Conservation (phyloP, 2,888 invertebrate species). For the Glaucopsyche alexis region DNA sequence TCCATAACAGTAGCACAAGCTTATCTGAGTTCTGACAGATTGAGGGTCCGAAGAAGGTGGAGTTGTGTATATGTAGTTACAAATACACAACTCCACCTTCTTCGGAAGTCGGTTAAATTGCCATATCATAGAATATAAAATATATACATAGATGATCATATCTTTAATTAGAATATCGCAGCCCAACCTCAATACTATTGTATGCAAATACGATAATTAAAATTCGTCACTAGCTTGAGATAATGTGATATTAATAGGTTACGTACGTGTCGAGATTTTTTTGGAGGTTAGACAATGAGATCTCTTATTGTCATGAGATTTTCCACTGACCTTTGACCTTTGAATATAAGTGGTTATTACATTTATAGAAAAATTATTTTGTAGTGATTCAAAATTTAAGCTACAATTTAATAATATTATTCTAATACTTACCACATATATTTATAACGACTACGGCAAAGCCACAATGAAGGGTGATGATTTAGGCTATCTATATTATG, state of each 20-base stretch:
- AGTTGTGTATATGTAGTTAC: too few species aligned
- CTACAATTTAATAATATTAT: not conserved
- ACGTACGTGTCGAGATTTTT: not conserved
- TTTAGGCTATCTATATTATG: too few species aligned
- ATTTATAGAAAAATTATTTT: not conserved
- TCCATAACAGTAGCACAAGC: too few species aligned
- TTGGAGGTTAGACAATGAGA: conserved; percentile 1
- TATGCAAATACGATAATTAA: conserved; percentile 10
- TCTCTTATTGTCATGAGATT: not conserved
- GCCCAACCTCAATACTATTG: conserved; percentile 12
- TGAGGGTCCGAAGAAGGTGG: too few species aligned
- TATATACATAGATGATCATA: not conserved
- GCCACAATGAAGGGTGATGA: too few species aligned
- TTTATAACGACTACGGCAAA: too few species aligned
- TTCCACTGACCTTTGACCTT: not conserved
- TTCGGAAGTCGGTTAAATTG: too few species aligned
- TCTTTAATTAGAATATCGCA: not conserved
- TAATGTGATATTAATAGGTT: conserved; percentile 20
- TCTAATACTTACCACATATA: too few species aligned
- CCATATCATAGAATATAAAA: too few species aligned
- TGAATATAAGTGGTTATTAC: not conserved
- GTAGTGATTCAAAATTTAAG: not conserved
- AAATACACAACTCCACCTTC: too few species aligned
- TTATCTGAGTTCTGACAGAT: too few species aligned
- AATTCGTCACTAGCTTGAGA: conserved; percentile 9